Evolutionary conservation across 1,140 invertebrate genomes (phyloP).

Genomic region (Drosophila trapezifrons): DNA sequence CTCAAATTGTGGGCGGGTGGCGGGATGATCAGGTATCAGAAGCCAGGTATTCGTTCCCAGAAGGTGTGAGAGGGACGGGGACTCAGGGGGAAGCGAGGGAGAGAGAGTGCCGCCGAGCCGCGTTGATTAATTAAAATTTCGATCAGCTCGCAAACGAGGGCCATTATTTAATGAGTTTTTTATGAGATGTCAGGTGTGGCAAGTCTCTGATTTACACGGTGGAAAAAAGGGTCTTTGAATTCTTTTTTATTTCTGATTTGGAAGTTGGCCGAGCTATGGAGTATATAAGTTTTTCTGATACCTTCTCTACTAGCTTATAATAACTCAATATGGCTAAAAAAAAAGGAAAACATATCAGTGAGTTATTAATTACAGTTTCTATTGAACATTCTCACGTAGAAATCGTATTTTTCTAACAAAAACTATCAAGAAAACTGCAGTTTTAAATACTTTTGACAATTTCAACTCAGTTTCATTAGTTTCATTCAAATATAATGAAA

Average conservation of each 20-base stretch:
- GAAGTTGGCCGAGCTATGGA: too few species aligned
- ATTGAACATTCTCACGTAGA: neutral
- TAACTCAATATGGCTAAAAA: too few species aligned
- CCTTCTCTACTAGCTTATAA: too few species aligned
- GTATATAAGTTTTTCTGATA: too few species aligned
- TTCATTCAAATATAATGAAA: neutral
- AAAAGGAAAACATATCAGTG: too few species aligned
- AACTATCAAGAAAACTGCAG: too few species aligned
- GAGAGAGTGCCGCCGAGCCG: constrained; percentile 4
- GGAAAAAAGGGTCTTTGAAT: neutral
- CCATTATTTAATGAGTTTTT: constrained; percentile 80
- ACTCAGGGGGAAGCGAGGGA: constrained; percentile 6
- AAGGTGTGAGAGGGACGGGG: constrained; percentile 8
- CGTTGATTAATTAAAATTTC: constrained; percentile 80
- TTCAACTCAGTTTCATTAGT: neutral
- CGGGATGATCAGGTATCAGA: constrained; percentile 55
- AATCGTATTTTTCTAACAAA: neutral
- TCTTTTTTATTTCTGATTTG: too few species aligned
- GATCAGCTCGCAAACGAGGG: constrained; percentile 72
- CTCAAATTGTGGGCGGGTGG: constrained; percentile 77
- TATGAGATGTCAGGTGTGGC: constrained; percentile 75
- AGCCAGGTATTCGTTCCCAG: constrained; percentile 44
- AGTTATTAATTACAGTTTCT: too few species aligned
- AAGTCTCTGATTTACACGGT: constrained; percentile 22
- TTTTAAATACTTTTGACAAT: neutral